Conservation (phyloP, 2,113 vertebrate genomes). For the Strix uralensis region DNA sequence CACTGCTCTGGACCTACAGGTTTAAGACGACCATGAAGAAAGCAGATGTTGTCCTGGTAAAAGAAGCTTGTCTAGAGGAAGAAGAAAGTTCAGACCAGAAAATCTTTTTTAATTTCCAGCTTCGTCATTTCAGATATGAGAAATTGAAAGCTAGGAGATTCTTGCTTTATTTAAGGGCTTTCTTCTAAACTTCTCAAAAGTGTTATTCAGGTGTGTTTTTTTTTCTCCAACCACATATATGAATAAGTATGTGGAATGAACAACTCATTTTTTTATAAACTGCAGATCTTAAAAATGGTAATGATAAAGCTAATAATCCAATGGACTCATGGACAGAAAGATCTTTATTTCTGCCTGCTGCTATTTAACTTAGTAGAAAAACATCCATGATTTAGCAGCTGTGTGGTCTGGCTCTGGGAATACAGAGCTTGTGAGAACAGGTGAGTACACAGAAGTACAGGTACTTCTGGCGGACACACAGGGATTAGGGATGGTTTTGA, state of each 20-base stretch:
- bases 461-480: neutral
- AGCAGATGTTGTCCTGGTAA: neutral
- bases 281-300: neutral
- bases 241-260: neutral
- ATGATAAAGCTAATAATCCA: neutral
- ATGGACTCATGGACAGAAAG: neutral
- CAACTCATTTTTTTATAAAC: neutral
- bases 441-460: neutral
- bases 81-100: neutral
- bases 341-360: neutral
- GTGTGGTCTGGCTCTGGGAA: neutral
- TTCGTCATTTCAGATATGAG: neutral
- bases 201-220: neutral
- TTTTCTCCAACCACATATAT: neutral
- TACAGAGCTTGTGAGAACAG: neutral
- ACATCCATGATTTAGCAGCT: neutral
- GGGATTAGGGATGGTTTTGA: neutral
- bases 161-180: neutral
- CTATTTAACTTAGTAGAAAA: neutral
- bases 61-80: neutral
- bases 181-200: neutral
- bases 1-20: neutral
- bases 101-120: neutral
- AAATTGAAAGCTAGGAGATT: neutral
- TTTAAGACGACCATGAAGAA: neutral